phyloP scores from a whole-genome alignment of 2,797 vertebrate species.

The Ciconia nigra region DNA sequence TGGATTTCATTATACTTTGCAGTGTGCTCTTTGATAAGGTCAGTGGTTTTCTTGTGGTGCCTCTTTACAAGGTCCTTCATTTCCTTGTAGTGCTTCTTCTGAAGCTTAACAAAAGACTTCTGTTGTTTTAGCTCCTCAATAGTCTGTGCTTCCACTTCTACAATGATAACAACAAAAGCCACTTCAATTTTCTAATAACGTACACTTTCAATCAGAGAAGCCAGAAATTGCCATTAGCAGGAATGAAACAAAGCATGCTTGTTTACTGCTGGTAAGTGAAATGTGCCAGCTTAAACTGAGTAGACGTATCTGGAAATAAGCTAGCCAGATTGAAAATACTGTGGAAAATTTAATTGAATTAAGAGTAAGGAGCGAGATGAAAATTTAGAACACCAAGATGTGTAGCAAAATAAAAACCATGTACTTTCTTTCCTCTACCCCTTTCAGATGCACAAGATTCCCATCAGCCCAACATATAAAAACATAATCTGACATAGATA shows the following conservation, averaged over 20 bases:
- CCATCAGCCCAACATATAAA: not conserved
- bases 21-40: conserved; percentile 95
- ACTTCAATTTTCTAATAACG: not conserved
- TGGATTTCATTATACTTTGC: conserved; percentile 88
- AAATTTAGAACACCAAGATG: not conserved
- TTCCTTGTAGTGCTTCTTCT: conserved; percentile 97
- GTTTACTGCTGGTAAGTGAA: not conserved
- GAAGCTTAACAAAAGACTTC: conserved; percentile 92
- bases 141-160: conserved; percentile 92
- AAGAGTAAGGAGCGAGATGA: not conserved
- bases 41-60: conserved; percentile 94
- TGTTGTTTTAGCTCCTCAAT: conserved; percentile 95
- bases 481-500: not conserved
- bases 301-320: not conserved
- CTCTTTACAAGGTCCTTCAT: conserved; percentile 95
- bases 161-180: not conserved
- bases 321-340: not conserved
- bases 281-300: not conserved
- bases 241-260: not conserved
- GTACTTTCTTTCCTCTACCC: not conserved
- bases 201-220: not conserved
- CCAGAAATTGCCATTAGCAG: not conserved
- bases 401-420: not conserved
- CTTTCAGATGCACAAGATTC: not conserved
- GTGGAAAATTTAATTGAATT: not conserved